Evolutionary conservation across 2,797 vertebrate genomes (phyloP), one percentile per base, ranked within the genome.

Genomic region (Huso huso): DNA sequence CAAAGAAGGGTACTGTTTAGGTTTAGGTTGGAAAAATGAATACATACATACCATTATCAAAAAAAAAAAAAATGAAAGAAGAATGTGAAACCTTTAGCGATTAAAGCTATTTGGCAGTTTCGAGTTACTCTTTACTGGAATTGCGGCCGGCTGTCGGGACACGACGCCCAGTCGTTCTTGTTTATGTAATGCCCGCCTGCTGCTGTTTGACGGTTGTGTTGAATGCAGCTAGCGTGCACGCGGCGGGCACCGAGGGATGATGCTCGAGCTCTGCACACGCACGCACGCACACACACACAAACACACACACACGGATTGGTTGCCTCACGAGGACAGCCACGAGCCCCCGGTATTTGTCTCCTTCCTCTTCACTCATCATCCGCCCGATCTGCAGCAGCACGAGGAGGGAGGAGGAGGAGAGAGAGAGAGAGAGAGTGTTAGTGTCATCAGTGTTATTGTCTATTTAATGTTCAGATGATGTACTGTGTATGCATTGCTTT

Each of bases 161-260:
- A 7, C 51, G 69, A 63, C 66, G 52, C 66, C 69, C 48, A 62
- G 69, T 66, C 0, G 37, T 37, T 37, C 37, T 37, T 4, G 37
- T 37, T 37, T 37, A 4, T 37, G 3, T 37, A 37, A 37, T 37
- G 37, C 3, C 37, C 5, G 37, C 37, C 37, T 37, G 37, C 37
- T 37, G 37, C 37, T 37, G 37, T 37, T 37, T 37, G 37, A 37
- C 0, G 37, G 0, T 37, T 37, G 4, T 37, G 37, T 37, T 37
- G 37, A 37, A 37, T 58, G 55, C 55, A n/a, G 52, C 12, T n/a
- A 6, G 10, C 11, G 11, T 58, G 55, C 55, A 58, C 55, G 55
- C 55, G 55, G 55, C 55, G 55, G 55, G 15, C 12, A n/a, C 10
- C 7, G 55, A n/a, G 2, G 55, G 55, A 13, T 58, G 55, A 1